Base-by-base conservation (phyloP, 92 coral and sea anemone species). In the Umimayanthus chanpuru region DNA sequence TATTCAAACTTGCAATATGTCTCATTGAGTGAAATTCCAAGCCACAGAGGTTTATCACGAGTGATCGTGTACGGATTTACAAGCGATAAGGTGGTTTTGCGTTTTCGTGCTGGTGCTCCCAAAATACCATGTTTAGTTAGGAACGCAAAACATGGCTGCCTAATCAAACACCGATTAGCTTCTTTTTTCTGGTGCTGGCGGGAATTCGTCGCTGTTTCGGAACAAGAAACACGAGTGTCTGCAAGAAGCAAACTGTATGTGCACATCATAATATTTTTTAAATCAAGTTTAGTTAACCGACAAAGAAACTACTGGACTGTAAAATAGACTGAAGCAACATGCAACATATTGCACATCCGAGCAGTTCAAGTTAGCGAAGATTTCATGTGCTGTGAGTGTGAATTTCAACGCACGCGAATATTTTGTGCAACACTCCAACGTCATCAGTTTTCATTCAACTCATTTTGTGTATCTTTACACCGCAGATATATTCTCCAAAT, bases 61-160 rank as follows among this genome's bases (percentile, higher is more conserved):
- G 28, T 68, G 66, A 41, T 14, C 41, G 38, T n/a, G 65, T 83
- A 83, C 77, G 29, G 78, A 43, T 68, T 23, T 23, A 8, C 58
- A 43, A 67, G 39, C 21, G 5, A 58, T 38, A n/a, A 8, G n/a
- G 21, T 82, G 43, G 39, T 66, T 82, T 40, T 12, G 10, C 71
- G 64, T 16, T 83, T 83, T 70, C 87, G 87, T 83, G 87, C 61
- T 44, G 87, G 47, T 47, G 78, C 87, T 11, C 11, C 61, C 0
- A 68, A 30, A 66, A 82, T 83, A 76, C 77, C 65, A 49, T 83
- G 87, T 47, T 83, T 20, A 71, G 65, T 83, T 68, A 21, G 76
- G 76, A 29, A 70, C 64, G 39, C 25, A 41, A 71, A 83, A 83
- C 61, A 83, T 83, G 87, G 87, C 87, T 82, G 78, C 73, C 77